These are phyloP conservation scores for Syngnathoides biaculeatus DNA, from an alignment of 2,113 vertebrate species.

Conservation along the genomic window DNA sequence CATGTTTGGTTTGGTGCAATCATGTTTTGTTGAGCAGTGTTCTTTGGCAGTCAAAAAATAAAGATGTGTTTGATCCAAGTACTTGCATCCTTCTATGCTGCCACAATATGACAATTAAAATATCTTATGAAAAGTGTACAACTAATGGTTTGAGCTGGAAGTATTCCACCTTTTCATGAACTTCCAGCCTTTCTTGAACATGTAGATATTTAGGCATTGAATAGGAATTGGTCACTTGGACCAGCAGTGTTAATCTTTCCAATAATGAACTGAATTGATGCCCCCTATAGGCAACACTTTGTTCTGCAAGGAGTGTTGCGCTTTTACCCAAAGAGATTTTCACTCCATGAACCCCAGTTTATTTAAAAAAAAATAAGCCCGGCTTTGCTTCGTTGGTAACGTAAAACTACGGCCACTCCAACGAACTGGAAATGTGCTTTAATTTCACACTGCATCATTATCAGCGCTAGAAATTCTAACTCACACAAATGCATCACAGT, in stretches of 20 bases:
- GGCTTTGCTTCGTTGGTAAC: slow-evolving; percentile 1
- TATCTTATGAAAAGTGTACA: too few species aligned
- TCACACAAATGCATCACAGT: slow-evolving; percentile 7
- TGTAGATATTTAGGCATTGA: neutral
- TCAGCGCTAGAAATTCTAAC: slow-evolving; percentile 7
- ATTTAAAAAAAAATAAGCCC: neutral
- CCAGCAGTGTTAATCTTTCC: neutral
- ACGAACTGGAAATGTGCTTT: neutral
- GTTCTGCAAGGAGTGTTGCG: slow-evolving; percentile 7
- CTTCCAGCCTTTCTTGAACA: neutral
- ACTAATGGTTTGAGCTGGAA: too few species aligned
- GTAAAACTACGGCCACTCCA: neutral
- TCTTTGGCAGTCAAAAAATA: too few species aligned
- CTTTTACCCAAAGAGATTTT: slow-evolving; percentile 14
- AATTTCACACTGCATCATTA: slow-evolving; percentile 10
- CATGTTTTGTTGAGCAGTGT: too few species aligned
- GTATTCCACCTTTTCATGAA: too few species aligned
- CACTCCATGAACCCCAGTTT: neutral
- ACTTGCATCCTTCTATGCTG: too few species aligned
- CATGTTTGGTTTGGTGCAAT: too few species aligned
- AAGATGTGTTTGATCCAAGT: too few species aligned
- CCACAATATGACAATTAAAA: too few species aligned
- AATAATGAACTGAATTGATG: neutral
- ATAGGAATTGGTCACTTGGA: neutral
- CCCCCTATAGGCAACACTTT: slow-evolving; percentile 24